Evolutionary conservation across 2,113 vertebrate genomes (phyloP), one percentile per base, ranked within the genome.

Genomic region (Pica pica): DNA sequence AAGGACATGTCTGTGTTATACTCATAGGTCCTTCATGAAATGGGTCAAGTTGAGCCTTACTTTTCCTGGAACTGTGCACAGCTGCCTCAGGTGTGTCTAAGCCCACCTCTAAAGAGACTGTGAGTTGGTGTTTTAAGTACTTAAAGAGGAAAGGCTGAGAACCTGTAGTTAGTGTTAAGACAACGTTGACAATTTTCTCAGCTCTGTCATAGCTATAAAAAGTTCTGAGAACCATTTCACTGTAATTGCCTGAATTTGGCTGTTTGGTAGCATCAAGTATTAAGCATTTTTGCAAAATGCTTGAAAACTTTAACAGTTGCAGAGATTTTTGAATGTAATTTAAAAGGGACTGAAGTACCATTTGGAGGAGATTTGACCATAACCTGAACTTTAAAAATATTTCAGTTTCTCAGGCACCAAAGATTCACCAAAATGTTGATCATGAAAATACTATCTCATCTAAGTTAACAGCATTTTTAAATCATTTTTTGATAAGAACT

Each of bases 51-150:
- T 17, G n/a, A 83, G 6, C 18, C 33, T 85, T 56, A 26, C 7
- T 39, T 44, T 64, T 70, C 21, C 27, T 59, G 22, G 19, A 9
- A 23, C 24, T 33, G 50, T 33, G 12, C 33, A 27, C 27, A 37
- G 19, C 24, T 83, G n/a, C 13, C 47, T 67, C 52, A 42, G 23
- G 12, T 52, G 21, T 56, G 37, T 11, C n/a, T 44, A 26, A 94
- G 21, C 18, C 21, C 31, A 77, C 11, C 10, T 49, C 39, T 24
- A 39, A 20, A 47, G 16, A 49, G 21, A 52, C 13, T 17, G 47
- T 0, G 1, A 64, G 26, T 41, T 42, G 19, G 3, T n/a, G 14
- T 8, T 27, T 27, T 33, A 10, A 21, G 50, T 41, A 57, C 1
- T 0, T 2, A 46, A 7, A 37, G 35, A 69, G 24, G 15, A 65